A percentile compares a stretch with the other conserved stretches of the same genome.
These are phyloP conservation scores for Peromyscus eremicus DNA, from an alignment of 2,797 vertebrate genomes.

Conservation along the genomic window DNA sequence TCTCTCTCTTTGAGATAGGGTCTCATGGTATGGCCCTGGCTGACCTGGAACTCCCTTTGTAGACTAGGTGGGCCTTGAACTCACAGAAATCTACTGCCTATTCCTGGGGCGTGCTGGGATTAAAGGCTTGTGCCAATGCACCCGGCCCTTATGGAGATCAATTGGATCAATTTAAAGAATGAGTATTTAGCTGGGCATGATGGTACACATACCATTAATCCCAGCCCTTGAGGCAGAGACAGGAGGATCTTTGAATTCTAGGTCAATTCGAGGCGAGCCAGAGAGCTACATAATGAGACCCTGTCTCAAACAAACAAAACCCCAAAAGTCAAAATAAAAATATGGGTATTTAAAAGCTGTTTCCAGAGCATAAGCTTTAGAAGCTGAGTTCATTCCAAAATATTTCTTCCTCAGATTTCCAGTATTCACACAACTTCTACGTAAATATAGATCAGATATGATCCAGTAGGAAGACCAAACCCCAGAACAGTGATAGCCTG, in stretches of 20 bases:
- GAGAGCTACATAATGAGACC: background rate
- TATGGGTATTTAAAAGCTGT: conserved; percentile 17
- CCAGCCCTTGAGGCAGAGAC: no score
- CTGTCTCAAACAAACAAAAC: background rate
- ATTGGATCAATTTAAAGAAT: no score
- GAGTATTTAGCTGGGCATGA: no score
- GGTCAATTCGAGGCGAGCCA: background rate
- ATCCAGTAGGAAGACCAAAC: conserved; percentile 82
- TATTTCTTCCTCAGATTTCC: conserved; percentile 72
- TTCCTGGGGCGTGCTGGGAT: background rate
- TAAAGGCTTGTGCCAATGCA: background rate
- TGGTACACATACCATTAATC: no score
- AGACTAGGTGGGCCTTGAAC: background rate
- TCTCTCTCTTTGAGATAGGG: background rate
- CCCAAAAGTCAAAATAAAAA: background rate
- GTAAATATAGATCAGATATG: background rate
- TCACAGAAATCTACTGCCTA: background rate
- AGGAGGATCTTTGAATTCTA: no score
- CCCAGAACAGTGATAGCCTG: conserved; percentile 43
- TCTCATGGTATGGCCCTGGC: background rate
- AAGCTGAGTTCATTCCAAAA: conserved; percentile 63
- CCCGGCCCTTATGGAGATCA: background rate
- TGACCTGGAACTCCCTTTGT: background rate
- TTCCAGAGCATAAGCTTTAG: background rate
- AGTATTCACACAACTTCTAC: conserved; percentile 10